These are phyloP conservation scores for Pholis gunnellus DNA, from an alignment of 2,113 vertebrate genomes.

Conservation along the genomic window DNA sequence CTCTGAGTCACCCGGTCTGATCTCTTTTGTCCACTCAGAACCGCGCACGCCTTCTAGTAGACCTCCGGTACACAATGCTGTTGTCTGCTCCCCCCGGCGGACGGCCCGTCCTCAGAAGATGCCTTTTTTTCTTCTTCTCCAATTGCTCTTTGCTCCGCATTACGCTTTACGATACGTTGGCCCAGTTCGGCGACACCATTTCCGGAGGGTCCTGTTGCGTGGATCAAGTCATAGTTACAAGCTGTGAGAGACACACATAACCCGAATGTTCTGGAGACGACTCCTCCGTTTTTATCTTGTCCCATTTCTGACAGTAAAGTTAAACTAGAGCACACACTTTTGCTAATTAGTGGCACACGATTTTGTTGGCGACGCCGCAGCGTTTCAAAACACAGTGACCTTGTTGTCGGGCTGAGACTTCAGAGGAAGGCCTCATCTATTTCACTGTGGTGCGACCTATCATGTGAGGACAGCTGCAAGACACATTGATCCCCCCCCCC, in stretches of 20 bases:
- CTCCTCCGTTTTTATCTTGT: slow-evolving; percentile 44
- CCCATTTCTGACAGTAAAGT: slow-evolving; percentile 54
- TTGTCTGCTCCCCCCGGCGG: slow-evolving; percentile 18
- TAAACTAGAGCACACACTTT: slow-evolving; percentile 47
- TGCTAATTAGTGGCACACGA: background rate
- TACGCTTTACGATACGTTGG: slow-evolving; percentile 55
- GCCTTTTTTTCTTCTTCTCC: slow-evolving; percentile 30
- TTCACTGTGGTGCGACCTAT: background rate
- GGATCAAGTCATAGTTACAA: slow-evolving; percentile 27
- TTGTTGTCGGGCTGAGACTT: slow-evolving; percentile 3
- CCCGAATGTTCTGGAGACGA: slow-evolving; percentile 30
- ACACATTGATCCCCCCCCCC: slow-evolving; percentile 15
- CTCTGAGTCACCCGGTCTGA: slow-evolving; percentile 74
- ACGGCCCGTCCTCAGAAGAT: slow-evolving; percentile 32
- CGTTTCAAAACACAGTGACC: slow-evolving; percentile 8
- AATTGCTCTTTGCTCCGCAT: slow-evolving; percentile 46
- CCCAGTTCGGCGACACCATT: slow-evolving; percentile 59
- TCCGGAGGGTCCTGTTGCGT: slow-evolving; percentile 38
- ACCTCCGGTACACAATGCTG: slow-evolving; percentile 56
- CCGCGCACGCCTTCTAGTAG: slow-evolving; percentile 44
- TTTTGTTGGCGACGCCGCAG: background rate
- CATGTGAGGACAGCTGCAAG: slow-evolving; percentile 29
- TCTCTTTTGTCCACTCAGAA: slow-evolving; percentile 53
- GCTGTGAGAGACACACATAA: slow-evolving; percentile 47
- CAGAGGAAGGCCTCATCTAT: background rate